Percentiles rank a stretch among this genome's conserved stretches.
Evolutionary conservation across 2,888 invertebrate species (phyloP).

Genomic region (Apoda limacodes): DNA sequence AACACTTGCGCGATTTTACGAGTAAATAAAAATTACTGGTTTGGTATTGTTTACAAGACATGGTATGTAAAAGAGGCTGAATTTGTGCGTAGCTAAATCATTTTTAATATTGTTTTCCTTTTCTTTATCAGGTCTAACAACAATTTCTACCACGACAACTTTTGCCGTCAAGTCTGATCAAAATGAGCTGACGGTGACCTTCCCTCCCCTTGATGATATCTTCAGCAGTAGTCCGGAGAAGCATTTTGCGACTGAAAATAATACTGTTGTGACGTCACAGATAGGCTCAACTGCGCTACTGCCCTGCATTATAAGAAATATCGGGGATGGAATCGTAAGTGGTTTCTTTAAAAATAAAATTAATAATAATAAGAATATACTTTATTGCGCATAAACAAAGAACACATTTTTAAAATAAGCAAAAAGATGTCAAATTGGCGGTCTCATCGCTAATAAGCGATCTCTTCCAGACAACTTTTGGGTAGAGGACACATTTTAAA

Average conservation of each 20-base stretch:
- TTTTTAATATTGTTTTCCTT: too few species aligned
- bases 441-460: too few species aligned
- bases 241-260: constrained; percentile 86
- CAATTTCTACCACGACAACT: constrained; percentile 33
- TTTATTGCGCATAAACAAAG: too few species aligned
- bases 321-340: constrained; percentile 91
- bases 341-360: constrained; percentile 2
- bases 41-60: too few species aligned
- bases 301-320: constrained; percentile 86
- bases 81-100: too few species aligned
- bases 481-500: neutral
- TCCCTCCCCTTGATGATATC: constrained; percentile 53
- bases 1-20: too few species aligned
- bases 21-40: too few species aligned
- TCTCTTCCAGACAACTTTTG: too few species aligned
- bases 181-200: constrained; percentile 56
- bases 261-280: constrained; percentile 84
- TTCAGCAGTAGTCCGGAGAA: constrained; percentile 72
- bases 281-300: constrained; percentile 86
- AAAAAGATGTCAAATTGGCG: too few species aligned
- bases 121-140: constrained; percentile 32
- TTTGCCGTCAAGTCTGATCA: constrained; percentile 40
- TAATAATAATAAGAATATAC: too few species aligned
- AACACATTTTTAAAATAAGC: too few species aligned
- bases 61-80: too few species aligned